Conservation (phyloP, 35 echinoderm and acorn worm species). For the Ptychodera flava region DNA sequence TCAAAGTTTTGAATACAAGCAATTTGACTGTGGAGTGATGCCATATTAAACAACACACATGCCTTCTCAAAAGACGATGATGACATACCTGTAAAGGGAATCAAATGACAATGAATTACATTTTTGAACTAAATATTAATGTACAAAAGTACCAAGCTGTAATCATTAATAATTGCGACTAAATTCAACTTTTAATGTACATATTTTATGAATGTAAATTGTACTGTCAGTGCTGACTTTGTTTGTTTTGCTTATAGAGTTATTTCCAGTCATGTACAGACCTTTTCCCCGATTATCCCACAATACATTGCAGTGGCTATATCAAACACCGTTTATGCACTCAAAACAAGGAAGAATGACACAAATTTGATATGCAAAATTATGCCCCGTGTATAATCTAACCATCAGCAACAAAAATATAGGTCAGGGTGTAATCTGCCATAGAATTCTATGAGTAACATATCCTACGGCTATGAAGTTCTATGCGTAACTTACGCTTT, state of each 20-base stretch:
- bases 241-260: neutral
- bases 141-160: neutral
- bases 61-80: slow-evolving; percentile 65
- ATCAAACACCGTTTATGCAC: too few species aligned
- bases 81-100: slow-evolving; percentile 29
- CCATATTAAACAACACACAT: slow-evolving; percentile 88
- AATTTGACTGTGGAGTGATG: slow-evolving; percentile 87
- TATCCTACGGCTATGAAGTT: too few species aligned
- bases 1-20: slow-evolving; percentile 60
- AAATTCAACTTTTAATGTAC: neutral
- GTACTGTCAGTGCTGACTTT: neutral
- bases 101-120: neutral
- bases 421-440: too few species aligned
- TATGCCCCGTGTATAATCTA: too few species aligned
- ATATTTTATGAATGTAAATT: neutral
- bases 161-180: neutral
- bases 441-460: too few species aligned
- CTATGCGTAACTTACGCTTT: too few species aligned
- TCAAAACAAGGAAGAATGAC: too few species aligned
- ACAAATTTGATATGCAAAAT: too few species aligned
- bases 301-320: too few species aligned
- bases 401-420: too few species aligned
- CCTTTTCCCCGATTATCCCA: too few species aligned
- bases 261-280: neutral
- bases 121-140: neutral